Conservation (phyloP, 53 echinoderm and acorn worm species). For the Zoroaster sp. region DNA sequence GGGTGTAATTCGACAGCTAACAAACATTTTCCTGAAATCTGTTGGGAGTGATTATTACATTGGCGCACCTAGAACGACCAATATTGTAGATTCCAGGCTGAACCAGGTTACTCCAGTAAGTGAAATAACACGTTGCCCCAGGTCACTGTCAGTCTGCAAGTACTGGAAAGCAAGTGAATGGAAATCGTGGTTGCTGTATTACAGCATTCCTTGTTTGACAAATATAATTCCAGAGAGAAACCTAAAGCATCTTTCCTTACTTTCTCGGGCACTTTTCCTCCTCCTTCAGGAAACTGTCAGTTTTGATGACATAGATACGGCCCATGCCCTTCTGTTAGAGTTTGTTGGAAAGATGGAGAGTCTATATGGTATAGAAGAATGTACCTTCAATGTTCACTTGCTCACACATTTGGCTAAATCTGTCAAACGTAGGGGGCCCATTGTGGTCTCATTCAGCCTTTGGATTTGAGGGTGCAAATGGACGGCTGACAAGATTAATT, state of each 20-base stretch:
- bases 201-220: constrained; percentile 3
- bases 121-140: constrained; percentile 19
- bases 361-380: not conserved
- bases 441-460: too few relatives aligned
- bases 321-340: not conserved
- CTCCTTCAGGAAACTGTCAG: not conserved
- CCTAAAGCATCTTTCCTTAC: not conserved
- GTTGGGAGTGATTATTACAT: not conserved
- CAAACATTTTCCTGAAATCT: constrained; percentile 7
- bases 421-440: too few relatives aligned
- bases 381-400: too few relatives aligned
- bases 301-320: not conserved
- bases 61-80: not conserved
- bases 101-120: not conserved
- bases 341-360: not conserved
- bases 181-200: constrained; percentile 17
- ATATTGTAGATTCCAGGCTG: not conserved
- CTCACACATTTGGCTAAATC: too few relatives aligned
- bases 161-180: constrained; percentile 40
- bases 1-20: constrained; percentile 1
- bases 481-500: too few relatives aligned
- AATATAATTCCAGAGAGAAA: not conserved
- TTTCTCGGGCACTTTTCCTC: not conserved
- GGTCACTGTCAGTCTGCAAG: not conserved
- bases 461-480: too few relatives aligned